Evolutionary conservation across 1,140 invertebrate genomes (phyloP), one percentile per base, ranked within the genome.

Genomic region (Bombus waltoni): DNA sequence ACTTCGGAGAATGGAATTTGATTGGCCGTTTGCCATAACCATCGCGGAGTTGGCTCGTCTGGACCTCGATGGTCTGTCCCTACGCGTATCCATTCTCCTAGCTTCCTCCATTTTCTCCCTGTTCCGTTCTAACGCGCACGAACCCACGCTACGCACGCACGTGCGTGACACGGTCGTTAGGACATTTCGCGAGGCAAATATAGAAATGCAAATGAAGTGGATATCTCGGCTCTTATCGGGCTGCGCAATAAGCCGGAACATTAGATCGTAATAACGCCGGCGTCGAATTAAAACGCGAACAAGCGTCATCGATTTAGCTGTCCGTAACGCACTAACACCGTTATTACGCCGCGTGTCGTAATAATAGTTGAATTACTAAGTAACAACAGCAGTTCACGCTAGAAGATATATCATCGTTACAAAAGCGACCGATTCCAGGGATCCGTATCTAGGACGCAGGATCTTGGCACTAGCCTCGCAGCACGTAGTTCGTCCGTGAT

Each of bases 21-120:
- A 94, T 94, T 93, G 93, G 92, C 91, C 87, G 86, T 87, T 89
- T 88, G 90, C 93, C 92, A 92, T 87, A 89, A 88, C 79, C 83
- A 85, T 89, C 87, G 71, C 80, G 75, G 47, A 89, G 81, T 90
- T 88, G 82, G 81, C 72, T 25, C 71, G 75, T 68, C 62, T 57
- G 57, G 53, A 76, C 88, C 13, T 73, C 71, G 53, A 47, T 53
- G 75, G 53, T 81, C 79, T 5, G 77, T 66, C 71, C 71, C 70
- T 79, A 66, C 66, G 70, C 79, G 81, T 76, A 76, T 87, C 85
- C 80, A 81, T 89, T 92, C 88, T 91, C 85, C 78, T 38, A 72
- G 80, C 76, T 85, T 91, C 89, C 80, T 86, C 87, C 85, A 87
- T 91, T 90, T 88, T 75, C 83, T 86, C 81, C 78, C 86, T 88